Conservation (phyloP, 2,888 invertebrate genomes). For the Strigamia maritima region DNA sequence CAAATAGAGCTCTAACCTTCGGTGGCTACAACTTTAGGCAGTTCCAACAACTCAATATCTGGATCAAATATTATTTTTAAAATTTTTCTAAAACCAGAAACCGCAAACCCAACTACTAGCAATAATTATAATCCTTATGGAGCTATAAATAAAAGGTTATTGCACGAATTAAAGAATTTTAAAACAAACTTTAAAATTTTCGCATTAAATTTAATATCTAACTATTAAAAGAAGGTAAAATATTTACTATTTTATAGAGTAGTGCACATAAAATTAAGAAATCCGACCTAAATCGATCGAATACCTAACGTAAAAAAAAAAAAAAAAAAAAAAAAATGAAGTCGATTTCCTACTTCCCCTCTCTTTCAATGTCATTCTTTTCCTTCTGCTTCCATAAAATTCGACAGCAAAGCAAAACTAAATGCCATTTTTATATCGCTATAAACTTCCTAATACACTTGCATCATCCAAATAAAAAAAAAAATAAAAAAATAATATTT, state of each 20-base stretch:
- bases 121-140: not conserved
- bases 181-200: not conserved
- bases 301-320: no score
- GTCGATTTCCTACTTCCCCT: constrained; percentile 18
- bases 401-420: constrained; percentile 11
- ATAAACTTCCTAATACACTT: not conserved
- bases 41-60: not conserved
- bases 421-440: not conserved
- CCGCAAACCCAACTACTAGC: not conserved
- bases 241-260: not conserved
- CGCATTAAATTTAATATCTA: not conserved
- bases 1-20: not conserved
- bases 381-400: constrained; percentile 9
- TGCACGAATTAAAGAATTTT: not conserved
- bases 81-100: not conserved
- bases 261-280: constrained; percentile 1
- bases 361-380: constrained; percentile 19
- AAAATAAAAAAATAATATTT: not conserved
- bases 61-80: not conserved
- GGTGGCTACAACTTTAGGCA: not conserved
- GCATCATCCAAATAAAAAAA: not conserved
- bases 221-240: not conserved
- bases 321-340: constrained; percentile 27
- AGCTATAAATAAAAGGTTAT: not conserved
- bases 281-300: not conserved